A percentile compares a stretch with the other conserved stretches of the same genome.
Evolutionary conservation across 2,113 vertebrate genomes (phyloP).

Genomic region (Mastomys natalensis): DNA sequence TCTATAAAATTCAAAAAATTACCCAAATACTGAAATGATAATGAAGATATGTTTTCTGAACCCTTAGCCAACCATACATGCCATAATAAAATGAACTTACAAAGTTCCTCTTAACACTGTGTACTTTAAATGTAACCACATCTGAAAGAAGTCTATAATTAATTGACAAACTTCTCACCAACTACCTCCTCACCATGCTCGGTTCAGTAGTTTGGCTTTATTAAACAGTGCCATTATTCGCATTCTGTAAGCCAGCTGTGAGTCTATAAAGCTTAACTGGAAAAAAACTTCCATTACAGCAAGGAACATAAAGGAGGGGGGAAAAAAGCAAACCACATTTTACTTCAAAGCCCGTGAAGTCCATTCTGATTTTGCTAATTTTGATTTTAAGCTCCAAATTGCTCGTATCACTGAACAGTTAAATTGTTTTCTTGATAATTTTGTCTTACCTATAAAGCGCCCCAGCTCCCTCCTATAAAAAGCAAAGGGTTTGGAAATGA

Average conservation of each 20-base stretch:
- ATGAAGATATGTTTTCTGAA: constrained; percentile 23
- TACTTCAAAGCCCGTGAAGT: constrained; percentile 53
- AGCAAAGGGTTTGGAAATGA: constrained; percentile 14
- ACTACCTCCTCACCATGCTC: constrained; percentile 8
- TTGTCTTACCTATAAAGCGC: constrained; percentile 55
- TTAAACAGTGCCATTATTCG: constrained; percentile 54
- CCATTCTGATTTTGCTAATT: constrained; percentile 48
- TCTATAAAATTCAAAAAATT: constrained; percentile 5
- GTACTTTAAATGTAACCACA: neutral
- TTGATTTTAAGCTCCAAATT: constrained; percentile 65
- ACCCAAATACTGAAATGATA: constrained; percentile 22
- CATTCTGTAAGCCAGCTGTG: constrained; percentile 36
- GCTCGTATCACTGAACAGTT: constrained; percentile 43
- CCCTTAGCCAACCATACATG: neutral
- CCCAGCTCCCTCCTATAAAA: constrained; percentile 27
- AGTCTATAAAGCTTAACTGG: constrained; percentile 33
- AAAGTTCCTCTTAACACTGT: neutral
- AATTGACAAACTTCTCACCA: constrained; percentile 44
- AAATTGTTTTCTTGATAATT: constrained; percentile 65
- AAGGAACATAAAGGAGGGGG: neutral
- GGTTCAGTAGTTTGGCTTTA: constrained; percentile 46
- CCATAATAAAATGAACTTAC: neutral
- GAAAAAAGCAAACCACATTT: constrained; percentile 18
- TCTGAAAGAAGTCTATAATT: constrained; percentile 45
- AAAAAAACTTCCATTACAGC: constrained; percentile 50